Conservation (phyloP, 2,113 vertebrate genomes). For the Channa argus region DNA sequence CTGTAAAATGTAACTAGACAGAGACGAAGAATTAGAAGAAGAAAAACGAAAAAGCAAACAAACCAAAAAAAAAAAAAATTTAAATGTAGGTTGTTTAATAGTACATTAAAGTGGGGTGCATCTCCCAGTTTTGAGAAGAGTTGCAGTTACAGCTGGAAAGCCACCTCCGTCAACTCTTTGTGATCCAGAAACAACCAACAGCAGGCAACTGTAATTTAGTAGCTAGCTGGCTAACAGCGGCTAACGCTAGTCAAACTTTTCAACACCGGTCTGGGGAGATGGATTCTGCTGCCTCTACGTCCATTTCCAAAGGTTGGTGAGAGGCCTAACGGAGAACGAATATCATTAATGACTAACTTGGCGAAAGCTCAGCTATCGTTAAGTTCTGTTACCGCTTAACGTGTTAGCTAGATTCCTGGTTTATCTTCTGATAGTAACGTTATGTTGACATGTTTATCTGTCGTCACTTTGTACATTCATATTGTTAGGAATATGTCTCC, state of each 20-base stretch:
- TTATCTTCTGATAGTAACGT: neutral
- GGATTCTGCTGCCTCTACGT: constrained; percentile 27
- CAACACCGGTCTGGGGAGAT: constrained; percentile 36
- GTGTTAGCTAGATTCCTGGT: neutral
- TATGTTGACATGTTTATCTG: neutral
- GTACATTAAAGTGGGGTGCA: neutral
- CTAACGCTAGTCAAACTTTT: constrained; percentile 35
- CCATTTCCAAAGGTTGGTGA: constrained; percentile 54
- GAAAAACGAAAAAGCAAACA: too few species aligned
- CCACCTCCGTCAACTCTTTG: neutral
- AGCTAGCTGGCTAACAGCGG: constrained; percentile 11
- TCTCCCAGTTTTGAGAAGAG: neutral
- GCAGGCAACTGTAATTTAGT: neutral
- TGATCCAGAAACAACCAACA: neutral
- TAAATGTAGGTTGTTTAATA: too few species aligned
- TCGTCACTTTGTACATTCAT: too few species aligned
- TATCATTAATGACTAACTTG: neutral
- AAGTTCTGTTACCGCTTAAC: neutral
- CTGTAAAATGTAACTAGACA: too few species aligned
- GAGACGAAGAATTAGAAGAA: too few species aligned
- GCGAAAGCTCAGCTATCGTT: neutral
- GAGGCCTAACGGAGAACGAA: accelerated
- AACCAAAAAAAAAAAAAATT: too few species aligned
- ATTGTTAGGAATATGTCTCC: neutral
- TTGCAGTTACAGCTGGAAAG: too few species aligned